Evolutionary conservation across 2,113 vertebrate genomes (phyloP).

Genomic region (Stigmatopora nigra): DNA sequence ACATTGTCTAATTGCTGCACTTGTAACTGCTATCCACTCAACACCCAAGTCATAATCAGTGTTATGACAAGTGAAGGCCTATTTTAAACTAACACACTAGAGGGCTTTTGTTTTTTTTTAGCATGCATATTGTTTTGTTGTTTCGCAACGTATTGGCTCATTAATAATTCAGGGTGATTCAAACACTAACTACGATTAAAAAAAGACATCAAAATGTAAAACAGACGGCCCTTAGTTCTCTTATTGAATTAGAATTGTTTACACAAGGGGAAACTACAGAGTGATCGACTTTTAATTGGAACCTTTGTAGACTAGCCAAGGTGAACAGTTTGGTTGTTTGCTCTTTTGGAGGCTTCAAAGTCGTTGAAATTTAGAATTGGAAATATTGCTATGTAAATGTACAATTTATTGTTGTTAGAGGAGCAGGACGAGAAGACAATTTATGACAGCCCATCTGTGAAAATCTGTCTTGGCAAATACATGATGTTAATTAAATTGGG

Average conservation of each 20-base stretch:
- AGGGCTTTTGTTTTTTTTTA: slow-evolving; percentile 51
- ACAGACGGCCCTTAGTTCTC: slow-evolving; percentile 38
- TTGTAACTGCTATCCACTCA: slow-evolving; percentile 34
- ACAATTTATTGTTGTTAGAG: slow-evolving; percentile 34
- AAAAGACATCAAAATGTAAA: slow-evolving; percentile 67
- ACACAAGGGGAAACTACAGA: slow-evolving; percentile 37
- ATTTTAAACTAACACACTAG: slow-evolving; percentile 32
- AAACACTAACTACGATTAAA: slow-evolving; percentile 57
- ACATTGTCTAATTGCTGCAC: slow-evolving; percentile 51
- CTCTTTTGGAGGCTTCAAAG: slow-evolving; percentile 51
- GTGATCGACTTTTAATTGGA: slow-evolving; percentile 67
- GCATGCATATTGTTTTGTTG: slow-evolving; percentile 53
- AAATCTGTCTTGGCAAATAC: background rate
- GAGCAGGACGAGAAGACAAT: slow-evolving; percentile 33
- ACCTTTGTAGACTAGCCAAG: slow-evolving; percentile 55
- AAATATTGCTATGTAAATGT: slow-evolving; percentile 37
- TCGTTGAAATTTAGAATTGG: slow-evolving; percentile 49
- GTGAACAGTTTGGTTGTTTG: slow-evolving; percentile 56
- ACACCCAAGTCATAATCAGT: slow-evolving; percentile 39
- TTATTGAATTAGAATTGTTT: slow-evolving; percentile 46
- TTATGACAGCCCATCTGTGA: slow-evolving; percentile 10
- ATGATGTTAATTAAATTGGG: background rate
- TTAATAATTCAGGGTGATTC: slow-evolving; percentile 60
- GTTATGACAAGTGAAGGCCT: slow-evolving; percentile 29
- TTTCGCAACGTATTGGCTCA: slow-evolving; percentile 56